Evolutionary conservation across 1,140 invertebrate species (phyloP), one percentile per base, ranked within the genome.

Genomic region (Drosophila quadrilineata): DNA sequence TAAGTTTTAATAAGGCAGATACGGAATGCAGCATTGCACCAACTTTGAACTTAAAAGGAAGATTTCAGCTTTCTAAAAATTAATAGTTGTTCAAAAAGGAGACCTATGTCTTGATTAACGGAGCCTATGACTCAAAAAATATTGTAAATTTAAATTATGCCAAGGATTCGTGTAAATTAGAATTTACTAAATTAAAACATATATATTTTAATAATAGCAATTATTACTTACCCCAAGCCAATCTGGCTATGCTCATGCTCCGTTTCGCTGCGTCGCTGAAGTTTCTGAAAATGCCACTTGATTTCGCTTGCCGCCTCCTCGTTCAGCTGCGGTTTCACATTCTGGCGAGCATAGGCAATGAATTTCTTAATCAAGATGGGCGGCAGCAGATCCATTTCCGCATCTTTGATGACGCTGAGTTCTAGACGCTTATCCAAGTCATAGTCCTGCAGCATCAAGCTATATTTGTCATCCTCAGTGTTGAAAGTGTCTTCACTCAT

Each of bases 331-430:
- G 97, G 96, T 71, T 95, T 93, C 0, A 98, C 95, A 91, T 97
- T 97, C 89, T 97, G 95, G 49, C 94, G 93, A 0, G 97, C 96
- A 91, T 98, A 98, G 0, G 95, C 71, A 40, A 98, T 95, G 85
- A 98, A 99, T 91, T 98, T 97, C 38, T 96, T 92, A 1, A 98
- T 91, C 24, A 97, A 89, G 36, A 93, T 91, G 26, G 93, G 90
- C 4, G 97, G 95, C 56, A 99, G 91, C 0, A 92, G 88, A 90
- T 97, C 94, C 21, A 95, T 86, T 2, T 91, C 86, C 71, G 95
- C 93, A 3, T 90, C 91, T 17, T 73, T 71, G 12, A 19, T 6
- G 14, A 38, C 10, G 29, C 90, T 90, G 41, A 93, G 82, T 66
- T 92, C 93, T 36, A 97, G 90, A 63, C 92, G 91, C 75, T 94